A percentile compares a stretch with the other conserved stretches of the same genome.
Evolutionary conservation across 2,888 invertebrate genomes (phyloP).

Genomic region (Hypomecis atomaria): DNA sequence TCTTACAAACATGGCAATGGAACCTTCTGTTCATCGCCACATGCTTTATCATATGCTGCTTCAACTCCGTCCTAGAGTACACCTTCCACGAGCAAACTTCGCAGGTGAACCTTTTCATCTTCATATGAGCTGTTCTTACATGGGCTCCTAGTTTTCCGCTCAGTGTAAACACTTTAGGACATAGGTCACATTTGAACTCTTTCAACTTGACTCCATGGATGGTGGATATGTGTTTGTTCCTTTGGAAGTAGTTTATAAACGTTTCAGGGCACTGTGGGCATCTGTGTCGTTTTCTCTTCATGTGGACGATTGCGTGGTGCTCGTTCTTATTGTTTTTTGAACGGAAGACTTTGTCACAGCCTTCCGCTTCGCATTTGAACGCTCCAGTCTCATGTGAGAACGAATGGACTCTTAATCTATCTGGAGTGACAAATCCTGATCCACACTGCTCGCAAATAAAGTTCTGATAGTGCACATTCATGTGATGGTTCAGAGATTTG

Average conservation of each 20-base stretch:
- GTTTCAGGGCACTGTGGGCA: slow-evolving; percentile 74
- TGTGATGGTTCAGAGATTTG: slow-evolving; percentile 74
- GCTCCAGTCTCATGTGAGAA: slow-evolving; percentile 72
- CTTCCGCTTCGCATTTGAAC: slow-evolving; percentile 65
- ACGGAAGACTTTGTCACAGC: slow-evolving; percentile 78
- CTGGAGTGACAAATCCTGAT: slow-evolving; percentile 72
- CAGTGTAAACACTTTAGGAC: slow-evolving; percentile 69
- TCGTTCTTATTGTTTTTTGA: slow-evolving; percentile 76
- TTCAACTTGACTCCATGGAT: slow-evolving; percentile 72
- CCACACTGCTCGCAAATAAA: slow-evolving; percentile 79
- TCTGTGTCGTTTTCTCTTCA: slow-evolving; percentile 71
- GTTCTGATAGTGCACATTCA: slow-evolving; percentile 77
- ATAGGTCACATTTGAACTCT: slow-evolving; percentile 72
- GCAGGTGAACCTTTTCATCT: slow-evolving; percentile 74
- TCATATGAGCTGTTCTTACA: slow-evolving; percentile 72
- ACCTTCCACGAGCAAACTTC: slow-evolving; percentile 82
- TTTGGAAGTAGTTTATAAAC: slow-evolving; percentile 75
- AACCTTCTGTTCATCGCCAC: slow-evolving; percentile 76
- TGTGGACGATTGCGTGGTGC: slow-evolving; percentile 79
- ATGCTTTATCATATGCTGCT: slow-evolving; percentile 82
- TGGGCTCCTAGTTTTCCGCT: slow-evolving; percentile 74
- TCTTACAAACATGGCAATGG: slow-evolving; percentile 79
- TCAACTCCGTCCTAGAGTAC: slow-evolving; percentile 81
- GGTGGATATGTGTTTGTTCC: slow-evolving; percentile 70
- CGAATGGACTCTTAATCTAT: slow-evolving; percentile 66